phyloP scores from a whole-genome alignment of 2,113 vertebrate species.

The Apistogramma diplotaenia region DNA sequence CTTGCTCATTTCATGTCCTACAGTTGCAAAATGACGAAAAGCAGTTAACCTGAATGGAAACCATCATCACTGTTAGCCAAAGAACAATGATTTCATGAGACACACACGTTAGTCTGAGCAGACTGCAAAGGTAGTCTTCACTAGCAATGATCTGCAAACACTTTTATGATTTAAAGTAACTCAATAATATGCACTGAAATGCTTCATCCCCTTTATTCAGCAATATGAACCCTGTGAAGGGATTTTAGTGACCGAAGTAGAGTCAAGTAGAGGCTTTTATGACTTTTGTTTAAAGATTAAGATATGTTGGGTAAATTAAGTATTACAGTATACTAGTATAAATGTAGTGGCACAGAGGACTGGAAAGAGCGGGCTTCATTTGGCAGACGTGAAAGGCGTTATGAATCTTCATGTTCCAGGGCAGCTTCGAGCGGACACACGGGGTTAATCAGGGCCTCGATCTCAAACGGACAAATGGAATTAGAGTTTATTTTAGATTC shows the following conservation, averaged over 20 bases:
- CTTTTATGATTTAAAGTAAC: background rate
- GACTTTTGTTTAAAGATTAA: background rate
- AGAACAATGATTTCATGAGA: background rate
- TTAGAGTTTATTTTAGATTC: no score
- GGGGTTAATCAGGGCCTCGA: no score
- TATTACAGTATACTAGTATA: no score
- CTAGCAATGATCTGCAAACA: background rate
- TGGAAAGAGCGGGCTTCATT: no score
- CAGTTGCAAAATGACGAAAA: no score
- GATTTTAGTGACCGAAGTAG: background rate
- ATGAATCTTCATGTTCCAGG: no score
- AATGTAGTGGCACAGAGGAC: background rate
- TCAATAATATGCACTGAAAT: background rate
- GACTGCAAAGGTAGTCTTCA: background rate
- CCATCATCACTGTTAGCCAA: background rate
- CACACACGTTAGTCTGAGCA: background rate
- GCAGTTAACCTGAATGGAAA: background rate
- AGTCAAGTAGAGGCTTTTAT: background rate
- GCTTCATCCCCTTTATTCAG: background rate
- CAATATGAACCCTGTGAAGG: rapidly evolving
- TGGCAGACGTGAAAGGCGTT: no score
- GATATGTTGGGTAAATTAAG: background rate
- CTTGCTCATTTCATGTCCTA: background rate
- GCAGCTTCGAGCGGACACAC: no score
- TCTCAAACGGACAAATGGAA: no score